These are phyloP conservation scores for Carterocephalus palaemon DNA, from an alignment of 2,888 invertebrate species.

Conservation along the genomic window DNA sequence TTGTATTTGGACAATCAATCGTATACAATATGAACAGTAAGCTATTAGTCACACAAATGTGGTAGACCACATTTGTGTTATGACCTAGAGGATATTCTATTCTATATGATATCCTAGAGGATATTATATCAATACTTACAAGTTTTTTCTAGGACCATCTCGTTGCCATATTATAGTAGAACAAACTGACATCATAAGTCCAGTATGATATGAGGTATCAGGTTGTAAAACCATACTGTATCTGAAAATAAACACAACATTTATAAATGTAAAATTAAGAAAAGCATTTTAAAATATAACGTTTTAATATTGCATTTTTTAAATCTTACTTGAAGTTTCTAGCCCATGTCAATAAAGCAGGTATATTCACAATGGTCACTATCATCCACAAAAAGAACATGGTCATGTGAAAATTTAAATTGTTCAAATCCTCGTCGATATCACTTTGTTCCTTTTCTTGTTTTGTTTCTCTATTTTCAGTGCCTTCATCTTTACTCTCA, in stretches of 20 bases:
- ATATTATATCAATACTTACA: slow-evolving; percentile 70
- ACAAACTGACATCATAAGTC: slow-evolving; percentile 77
- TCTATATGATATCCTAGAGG: slow-evolving; percentile 4
- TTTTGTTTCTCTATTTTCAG: slow-evolving; percentile 31
- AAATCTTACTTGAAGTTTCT: slow-evolving; percentile 85
- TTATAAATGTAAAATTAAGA: neutral
- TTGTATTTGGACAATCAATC: too few species aligned
- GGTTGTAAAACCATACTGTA: slow-evolving; percentile 75
- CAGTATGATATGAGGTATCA: slow-evolving; percentile 81
- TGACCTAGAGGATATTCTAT: too few species aligned
- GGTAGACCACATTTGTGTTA: too few species aligned
- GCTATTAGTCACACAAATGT: too few species aligned
- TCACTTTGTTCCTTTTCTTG: slow-evolving; percentile 18
- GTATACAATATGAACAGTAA: too few species aligned
- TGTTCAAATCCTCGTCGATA: slow-evolving; percentile 57
- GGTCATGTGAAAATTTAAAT: slow-evolving; percentile 85
- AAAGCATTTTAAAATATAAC: too few species aligned
- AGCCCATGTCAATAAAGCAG: slow-evolving; percentile 88
- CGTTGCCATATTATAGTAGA: slow-evolving; percentile 83
- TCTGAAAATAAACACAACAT: slow-evolving; percentile 52
- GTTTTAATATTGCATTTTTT: too few species aligned
- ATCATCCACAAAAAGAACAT: slow-evolving; percentile 84
- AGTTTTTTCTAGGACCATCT: slow-evolving; percentile 80
- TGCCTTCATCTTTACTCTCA: slow-evolving; percentile 26
- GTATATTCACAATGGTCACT: slow-evolving; percentile 83